Evolutionary conservation across 1,140 invertebrate species (phyloP), one percentile per base, ranked within the genome.

Genomic region (Belonocnema kinseyi): DNA sequence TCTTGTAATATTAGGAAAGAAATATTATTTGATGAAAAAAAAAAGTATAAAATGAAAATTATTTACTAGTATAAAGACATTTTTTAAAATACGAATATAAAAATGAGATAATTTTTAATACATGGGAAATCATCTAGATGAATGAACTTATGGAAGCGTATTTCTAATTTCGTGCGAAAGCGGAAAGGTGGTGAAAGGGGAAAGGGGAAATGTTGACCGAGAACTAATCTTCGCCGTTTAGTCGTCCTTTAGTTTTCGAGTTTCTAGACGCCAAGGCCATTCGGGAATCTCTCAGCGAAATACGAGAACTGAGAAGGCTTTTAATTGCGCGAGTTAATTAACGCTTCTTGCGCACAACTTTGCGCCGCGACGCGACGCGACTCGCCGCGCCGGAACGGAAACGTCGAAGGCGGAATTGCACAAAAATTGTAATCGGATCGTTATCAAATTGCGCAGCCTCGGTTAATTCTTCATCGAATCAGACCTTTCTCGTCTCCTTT

Each of bases 281-380:
- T 14, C 58, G 58, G 58, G 58, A 33, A 66, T 66, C 58, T 66
- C 58, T 66, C 58, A 66, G 58, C 58, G 58, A 66, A 66, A 66
- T 66, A 66, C 58, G 58, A 66, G 58, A 66, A 40, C 58, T 16
- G 61, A 66, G 61, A 46, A 66, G 61, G 61, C 61, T 66, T 66
- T 66, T 66, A 66, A 66, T 66, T 66, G 61, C 40, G 26, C 61
- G 61, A 66, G 26, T 66, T 66, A 66, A 66, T 66, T 66, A 66
- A 66, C 61, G 61, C 61, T 66, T 66, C 61, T 66, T 66, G 61
- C n/a, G 61, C 61, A 40, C 61, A 66, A 66, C 21, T 66, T 66
- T 33, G 61, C 61, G 61, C 61, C 61, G 26, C 26, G 26, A 26
- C 26, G 26, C 26, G 26, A 2, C 26, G 26, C 26, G n/a, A n/a